Evolutionary conservation across 2,797 vertebrate species (phyloP).

Genomic region (Urophycis tenuis): DNA sequence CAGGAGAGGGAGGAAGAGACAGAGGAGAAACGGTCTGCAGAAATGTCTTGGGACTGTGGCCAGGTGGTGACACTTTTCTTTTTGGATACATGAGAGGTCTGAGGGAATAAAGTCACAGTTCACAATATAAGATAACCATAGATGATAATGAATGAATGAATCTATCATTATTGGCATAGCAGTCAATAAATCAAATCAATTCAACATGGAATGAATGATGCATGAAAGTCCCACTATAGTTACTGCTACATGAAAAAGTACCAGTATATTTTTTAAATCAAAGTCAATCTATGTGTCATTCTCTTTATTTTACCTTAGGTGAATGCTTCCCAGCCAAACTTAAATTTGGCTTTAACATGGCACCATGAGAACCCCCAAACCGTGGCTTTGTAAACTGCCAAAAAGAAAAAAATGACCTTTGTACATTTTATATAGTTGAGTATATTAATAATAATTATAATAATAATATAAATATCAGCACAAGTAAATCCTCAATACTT

Average conservation of each 20-base stretch:
- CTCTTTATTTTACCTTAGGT: background rate
- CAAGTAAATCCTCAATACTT: too few species aligned
- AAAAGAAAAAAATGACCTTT: background rate
- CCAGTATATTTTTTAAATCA: background rate
- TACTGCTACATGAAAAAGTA: too few species aligned
- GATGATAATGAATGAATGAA: too few species aligned
- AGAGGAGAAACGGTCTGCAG: background rate
- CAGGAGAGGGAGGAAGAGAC: conserved; percentile 8
- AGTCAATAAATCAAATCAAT: too few species aligned
- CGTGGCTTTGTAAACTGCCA: background rate
- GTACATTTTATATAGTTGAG: background rate
- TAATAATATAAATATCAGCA: too few species aligned
- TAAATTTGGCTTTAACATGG: background rate
- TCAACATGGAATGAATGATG: too few species aligned
- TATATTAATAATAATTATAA: background rate
- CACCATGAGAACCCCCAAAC: background rate
- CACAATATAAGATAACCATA: too few species aligned
- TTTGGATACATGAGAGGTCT: background rate
- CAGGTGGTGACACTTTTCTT: background rate
- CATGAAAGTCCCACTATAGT: too few species aligned
- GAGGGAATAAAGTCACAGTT: too few species aligned
- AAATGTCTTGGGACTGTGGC: background rate
- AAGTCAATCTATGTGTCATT: too few species aligned
- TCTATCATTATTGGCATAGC: too few species aligned
- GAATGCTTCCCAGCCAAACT: conserved; percentile 1